Percentiles rank a stretch among this genome's conserved stretches.
Conservation (phyloP, 2,113 vertebrate genomes). For the Oplegnathus fasciatus region DNA sequence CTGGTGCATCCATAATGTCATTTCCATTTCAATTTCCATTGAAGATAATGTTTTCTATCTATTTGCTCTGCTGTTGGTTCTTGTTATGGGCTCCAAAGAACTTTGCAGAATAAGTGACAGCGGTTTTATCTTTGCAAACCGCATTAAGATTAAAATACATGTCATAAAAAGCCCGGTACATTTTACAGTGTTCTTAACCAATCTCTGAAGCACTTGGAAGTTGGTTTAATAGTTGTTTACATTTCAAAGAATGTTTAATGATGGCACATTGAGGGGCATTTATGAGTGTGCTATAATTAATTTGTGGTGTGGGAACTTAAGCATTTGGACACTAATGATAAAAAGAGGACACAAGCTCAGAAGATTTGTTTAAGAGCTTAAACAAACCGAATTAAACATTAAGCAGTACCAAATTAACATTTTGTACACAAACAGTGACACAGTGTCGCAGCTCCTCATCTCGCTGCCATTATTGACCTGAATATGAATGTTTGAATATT, state of each 20-base stretch:
- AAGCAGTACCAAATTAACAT: constrained; percentile 31
- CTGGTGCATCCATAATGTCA: background rate
- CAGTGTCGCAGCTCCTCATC: background rate
- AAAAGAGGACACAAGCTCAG: constrained; percentile 50
- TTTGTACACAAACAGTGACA: constrained; percentile 43
- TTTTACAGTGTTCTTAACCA: constrained; percentile 10
- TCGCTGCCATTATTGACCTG: background rate
- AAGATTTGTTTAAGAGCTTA: constrained; percentile 58
- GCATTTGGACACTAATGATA: constrained; percentile 53
- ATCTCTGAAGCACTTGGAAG: constrained; percentile 34
- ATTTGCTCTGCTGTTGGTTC: background rate
- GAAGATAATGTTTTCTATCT: background rate
- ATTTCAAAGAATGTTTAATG: constrained; percentile 71
- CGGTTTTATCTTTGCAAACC: constrained; percentile 9
- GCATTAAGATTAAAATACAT: constrained; percentile 19
- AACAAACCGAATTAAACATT: constrained; percentile 64
- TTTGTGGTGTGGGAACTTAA: constrained; percentile 49
- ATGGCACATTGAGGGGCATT: constrained; percentile 47
- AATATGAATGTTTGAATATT: constrained; percentile 5
- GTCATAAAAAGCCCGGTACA: constrained; percentile 12
- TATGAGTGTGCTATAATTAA: constrained; percentile 60
- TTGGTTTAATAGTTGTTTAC: constrained; percentile 66
- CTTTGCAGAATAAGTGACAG: background rate
- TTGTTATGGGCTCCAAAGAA: background rate
- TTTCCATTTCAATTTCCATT: background rate